phyloP scores from a whole-genome alignment of 1,140 invertebrate species.

The Zaprionus davidi region DNA sequence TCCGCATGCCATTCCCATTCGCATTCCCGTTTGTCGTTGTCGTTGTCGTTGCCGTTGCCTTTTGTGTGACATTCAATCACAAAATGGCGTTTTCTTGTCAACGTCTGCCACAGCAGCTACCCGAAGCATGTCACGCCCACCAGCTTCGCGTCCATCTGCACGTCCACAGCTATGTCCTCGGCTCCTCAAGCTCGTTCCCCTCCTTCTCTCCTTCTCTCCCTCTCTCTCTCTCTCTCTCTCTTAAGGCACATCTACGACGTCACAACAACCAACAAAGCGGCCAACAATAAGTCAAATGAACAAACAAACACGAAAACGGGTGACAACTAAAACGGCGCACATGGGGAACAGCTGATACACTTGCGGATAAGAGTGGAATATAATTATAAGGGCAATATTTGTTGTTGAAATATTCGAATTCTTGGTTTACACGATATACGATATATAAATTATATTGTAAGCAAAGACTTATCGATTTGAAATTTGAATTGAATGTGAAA shows the following conservation, averaged over 20 bases:
- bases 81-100: slow-evolving; percentile 84
- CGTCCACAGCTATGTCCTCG: slow-evolving; percentile 26
- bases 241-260: slow-evolving; percentile 19
- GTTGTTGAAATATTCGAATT: neutral
- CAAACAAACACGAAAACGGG: slow-evolving; percentile 64
- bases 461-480: no score
- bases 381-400: neutral
- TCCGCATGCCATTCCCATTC: slow-evolving; percentile 3
- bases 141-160: slow-evolving; percentile 21
- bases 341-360: slow-evolving; percentile 47
- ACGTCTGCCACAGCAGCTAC: slow-evolving; percentile 69
- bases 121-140: slow-evolving; percentile 65
- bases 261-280: slow-evolving; percentile 64
- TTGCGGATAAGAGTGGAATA: neutral
- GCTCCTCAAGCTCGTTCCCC: slow-evolving; percentile 5
- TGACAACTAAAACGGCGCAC: neutral
- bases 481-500: no score
- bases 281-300: slow-evolving; percentile 79
- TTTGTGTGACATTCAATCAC: slow-evolving; percentile 83
- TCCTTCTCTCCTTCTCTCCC: neutral
- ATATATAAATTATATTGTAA: no score
- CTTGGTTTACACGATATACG: fast-evolving
- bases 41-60: slow-evolving; percentile 20
- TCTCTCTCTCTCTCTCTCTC: neutral
- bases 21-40: slow-evolving; percentile 12